Conservation (phyloP, 1,140 invertebrate species). For the Solenopsis fugax region DNA sequence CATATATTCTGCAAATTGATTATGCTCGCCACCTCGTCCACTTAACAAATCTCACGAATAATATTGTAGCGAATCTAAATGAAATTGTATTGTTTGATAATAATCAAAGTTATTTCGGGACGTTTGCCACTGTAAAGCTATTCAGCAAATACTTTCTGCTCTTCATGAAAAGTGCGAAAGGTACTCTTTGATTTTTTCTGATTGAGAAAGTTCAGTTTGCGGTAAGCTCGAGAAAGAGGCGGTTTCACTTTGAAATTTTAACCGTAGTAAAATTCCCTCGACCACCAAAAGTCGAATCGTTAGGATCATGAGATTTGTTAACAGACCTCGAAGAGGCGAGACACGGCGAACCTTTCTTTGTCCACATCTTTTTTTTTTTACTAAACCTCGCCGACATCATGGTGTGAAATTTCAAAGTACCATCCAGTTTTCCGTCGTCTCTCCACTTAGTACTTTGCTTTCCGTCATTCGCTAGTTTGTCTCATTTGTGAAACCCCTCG, state of each 20-base stretch:
- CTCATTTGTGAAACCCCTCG: neutral
- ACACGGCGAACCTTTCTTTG: conserved; percentile 44
- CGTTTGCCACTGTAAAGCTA: neutral
- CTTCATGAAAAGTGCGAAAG: neutral
- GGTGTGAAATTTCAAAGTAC: conserved; percentile 68
- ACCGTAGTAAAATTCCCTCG: conserved; percentile 42
- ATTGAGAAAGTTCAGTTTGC: neutral
- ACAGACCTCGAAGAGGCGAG: conserved; percentile 55
- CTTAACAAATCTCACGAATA: conserved; percentile 1
- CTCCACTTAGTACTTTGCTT: neutral
- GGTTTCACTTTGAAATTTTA: conserved; percentile 74
- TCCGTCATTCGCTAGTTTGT: conserved; percentile 40
- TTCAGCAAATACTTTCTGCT: neutral
- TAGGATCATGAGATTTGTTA: conserved; percentile 75
- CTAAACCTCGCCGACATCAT: neutral
- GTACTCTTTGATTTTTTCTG: neutral
- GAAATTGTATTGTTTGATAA: neutral
- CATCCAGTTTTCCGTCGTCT: neutral
- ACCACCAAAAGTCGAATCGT: conserved; percentile 60
- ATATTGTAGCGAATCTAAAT: neutral
- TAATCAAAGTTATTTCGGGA: neutral
- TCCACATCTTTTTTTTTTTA: conserved; percentile 38
- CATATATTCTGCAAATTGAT: conserved; percentile 50
- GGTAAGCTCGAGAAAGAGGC: conserved; percentile 29
- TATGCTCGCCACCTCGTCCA: conserved; percentile 20